Evolutionary conservation across 2,797 vertebrate genomes (phyloP).

Genomic region (Otolemur crassicaudatus): DNA sequence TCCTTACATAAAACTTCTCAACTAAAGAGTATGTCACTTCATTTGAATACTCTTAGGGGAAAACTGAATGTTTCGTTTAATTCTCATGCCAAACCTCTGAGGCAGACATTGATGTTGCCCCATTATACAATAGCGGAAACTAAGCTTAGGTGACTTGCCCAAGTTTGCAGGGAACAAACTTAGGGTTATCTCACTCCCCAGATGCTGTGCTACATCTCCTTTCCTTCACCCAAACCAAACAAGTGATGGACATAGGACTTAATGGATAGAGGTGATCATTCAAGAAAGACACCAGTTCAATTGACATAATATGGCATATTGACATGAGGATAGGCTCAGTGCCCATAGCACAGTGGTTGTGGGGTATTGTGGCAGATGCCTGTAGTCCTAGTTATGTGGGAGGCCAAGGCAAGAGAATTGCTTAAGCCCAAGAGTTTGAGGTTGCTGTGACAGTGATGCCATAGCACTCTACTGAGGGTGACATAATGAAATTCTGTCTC

Average conservation of each 20-base stretch:
- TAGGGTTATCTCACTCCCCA: not conserved
- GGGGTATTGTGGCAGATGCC: too few species aligned
- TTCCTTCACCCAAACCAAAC: not conserved
- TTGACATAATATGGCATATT: not conserved
- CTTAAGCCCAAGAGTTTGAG: too few species aligned
- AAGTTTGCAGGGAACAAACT: not conserved
- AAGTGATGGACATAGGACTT: not conserved
- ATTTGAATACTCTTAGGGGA: conserved; percentile 12
- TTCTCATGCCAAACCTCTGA: not conserved
- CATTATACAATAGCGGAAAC: not conserved
- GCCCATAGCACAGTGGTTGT: too few species aligned
- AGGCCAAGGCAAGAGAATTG: too few species aligned
- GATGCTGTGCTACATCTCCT: not conserved
- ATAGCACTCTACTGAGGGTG: too few species aligned
- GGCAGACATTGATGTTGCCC: not conserved
- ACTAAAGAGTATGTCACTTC: not conserved
- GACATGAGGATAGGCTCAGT: too few species aligned
- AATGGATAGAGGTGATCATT: not conserved
- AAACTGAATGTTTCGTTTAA: not conserved
- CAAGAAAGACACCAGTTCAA: not conserved
- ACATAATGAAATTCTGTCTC: too few species aligned
- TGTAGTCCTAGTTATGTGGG: too few species aligned
- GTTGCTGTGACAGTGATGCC: too few species aligned
- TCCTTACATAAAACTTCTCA: conserved; percentile 28
- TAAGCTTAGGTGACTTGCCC: not conserved